phyloP scores from a whole-genome alignment of 2,113 vertebrate genomes.

The Nothobranchius furzeri region DNA sequence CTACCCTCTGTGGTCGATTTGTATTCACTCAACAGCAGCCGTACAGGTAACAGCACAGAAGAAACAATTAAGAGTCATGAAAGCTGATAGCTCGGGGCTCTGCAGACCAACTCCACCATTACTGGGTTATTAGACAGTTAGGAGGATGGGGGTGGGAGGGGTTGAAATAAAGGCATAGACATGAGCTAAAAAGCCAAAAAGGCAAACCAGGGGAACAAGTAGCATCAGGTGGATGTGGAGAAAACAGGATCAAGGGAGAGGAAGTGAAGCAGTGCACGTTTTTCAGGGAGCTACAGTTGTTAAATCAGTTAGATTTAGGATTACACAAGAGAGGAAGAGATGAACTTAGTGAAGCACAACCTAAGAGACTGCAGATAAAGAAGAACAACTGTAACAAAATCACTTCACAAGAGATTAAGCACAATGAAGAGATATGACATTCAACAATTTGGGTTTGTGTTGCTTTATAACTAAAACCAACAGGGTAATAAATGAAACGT shows the following conservation, averaged over 20 bases:
- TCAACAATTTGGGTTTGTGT: too few relatives aligned
- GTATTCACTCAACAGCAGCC: slow-evolving; percentile 62
- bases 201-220: background rate
- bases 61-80: slow-evolving; percentile 73
- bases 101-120: slow-evolving; percentile 60
- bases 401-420: background rate
- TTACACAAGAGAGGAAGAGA: slow-evolving; percentile 57
- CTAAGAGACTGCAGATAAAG: slow-evolving; percentile 43
- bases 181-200: slow-evolving; percentile 14
- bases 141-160: slow-evolving; percentile 3
- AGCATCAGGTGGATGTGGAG: slow-evolving; percentile 12
- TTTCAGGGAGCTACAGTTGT: slow-evolving; percentile 38
- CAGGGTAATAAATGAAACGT: too few relatives aligned
- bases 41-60: slow-evolving; percentile 61
- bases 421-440: background rate
- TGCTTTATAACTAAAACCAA: too few relatives aligned
- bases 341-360: slow-evolving; percentile 39
- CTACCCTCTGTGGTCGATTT: slow-evolving; percentile 63
- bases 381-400: slow-evolving; percentile 9
- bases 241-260: background rate
- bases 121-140: slow-evolving; percentile 55
- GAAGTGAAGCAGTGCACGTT: slow-evolving; percentile 12
- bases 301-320: slow-evolving; percentile 37
- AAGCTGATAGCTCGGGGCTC: slow-evolving; percentile 60
- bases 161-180: slow-evolving; percentile 27